Conservation (phyloP, 2,888 invertebrate genomes). For the Eristalinus aeneus region DNA sequence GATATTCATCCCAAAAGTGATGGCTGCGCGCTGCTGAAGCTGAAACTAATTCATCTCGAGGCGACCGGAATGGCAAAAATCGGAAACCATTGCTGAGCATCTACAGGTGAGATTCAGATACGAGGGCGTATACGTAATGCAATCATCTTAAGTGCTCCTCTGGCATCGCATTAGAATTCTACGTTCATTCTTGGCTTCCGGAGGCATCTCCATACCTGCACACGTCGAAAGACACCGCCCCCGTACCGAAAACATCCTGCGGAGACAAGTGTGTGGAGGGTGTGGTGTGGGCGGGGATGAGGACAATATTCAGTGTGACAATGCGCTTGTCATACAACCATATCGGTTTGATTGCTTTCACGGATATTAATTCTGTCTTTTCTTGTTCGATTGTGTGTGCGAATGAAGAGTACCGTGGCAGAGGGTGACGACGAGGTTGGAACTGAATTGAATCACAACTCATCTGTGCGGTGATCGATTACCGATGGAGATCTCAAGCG, state of each 20-base stretch:
- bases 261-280: background rate
- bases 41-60: constrained; percentile 26
- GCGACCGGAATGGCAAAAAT: background rate
- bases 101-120: constrained; percentile 38
- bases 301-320: background rate
- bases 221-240: background rate
- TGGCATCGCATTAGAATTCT: constrained; percentile 44
- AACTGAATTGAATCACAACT: background rate
- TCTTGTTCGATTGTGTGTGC: constrained; percentile 22
- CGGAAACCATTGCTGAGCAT: background rate
- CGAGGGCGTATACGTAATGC: constrained; percentile 39
- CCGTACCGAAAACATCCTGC: background rate
- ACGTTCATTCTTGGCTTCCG: constrained; percentile 23
- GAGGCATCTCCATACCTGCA: background rate
- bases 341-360: constrained; percentile 40
- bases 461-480: background rate
- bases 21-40: background rate
- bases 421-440: background rate
- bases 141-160: constrained; percentile 59
- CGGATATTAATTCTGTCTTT: constrained; percentile 24
- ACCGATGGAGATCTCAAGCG: background rate
- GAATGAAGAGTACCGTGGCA: background rate
- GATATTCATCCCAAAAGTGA: constrained; percentile 37
- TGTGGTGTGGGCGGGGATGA: background rate
- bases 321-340: background rate